These are phyloP conservation scores for Caenorhabditis wallacei DNA, from an alignment of 2,888 invertebrate species.

Conservation along the genomic window DNA sequence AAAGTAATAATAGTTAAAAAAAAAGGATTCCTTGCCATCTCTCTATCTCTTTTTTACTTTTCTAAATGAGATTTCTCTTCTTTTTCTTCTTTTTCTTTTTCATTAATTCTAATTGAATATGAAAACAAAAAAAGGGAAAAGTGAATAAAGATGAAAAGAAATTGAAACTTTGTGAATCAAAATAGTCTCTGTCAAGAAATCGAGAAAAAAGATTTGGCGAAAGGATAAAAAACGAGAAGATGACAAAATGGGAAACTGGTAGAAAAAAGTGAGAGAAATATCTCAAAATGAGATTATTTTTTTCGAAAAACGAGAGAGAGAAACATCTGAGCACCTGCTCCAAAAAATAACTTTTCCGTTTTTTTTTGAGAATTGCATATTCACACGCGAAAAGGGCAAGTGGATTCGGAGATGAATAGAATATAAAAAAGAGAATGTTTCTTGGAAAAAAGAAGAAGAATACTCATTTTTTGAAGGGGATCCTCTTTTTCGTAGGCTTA, in stretches of 20 bases:
- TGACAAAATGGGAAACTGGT: slow-evolving; percentile 28
- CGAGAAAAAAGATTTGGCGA: slow-evolving; percentile 27
- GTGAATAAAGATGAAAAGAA: slow-evolving; percentile 12
- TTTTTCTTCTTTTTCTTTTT: too few species aligned
- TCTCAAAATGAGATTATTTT: slow-evolving; percentile 13
- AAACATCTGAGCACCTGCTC: slow-evolving; percentile 49
- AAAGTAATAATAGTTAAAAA: not conserved
- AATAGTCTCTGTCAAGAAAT: slow-evolving; percentile 19
- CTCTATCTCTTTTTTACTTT: not conserved
- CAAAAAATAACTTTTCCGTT: slow-evolving; percentile 23
- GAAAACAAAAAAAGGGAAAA: not conserved
- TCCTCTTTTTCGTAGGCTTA: not conserved
- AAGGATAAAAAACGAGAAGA: slow-evolving; percentile 43
- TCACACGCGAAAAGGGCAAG: slow-evolving; percentile 32
- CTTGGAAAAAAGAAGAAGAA: not conserved
- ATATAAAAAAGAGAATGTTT: slow-evolving; percentile 32
- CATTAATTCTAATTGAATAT: not conserved
- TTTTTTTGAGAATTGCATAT: slow-evolving; percentile 17
- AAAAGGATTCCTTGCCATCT: not conserved
- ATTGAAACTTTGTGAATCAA: slow-evolving; percentile 50
- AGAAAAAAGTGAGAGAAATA: not conserved
- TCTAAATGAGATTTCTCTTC: not conserved
- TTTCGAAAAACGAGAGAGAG: not conserved
- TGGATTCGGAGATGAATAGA: slow-evolving; percentile 40
- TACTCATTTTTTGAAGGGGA: not conserved